Percentiles rank a stretch among this genome's conserved stretches.
phyloP scores from a whole-genome alignment of 2,888 invertebrate species.

The Heteromurus nitidus region DNA sequence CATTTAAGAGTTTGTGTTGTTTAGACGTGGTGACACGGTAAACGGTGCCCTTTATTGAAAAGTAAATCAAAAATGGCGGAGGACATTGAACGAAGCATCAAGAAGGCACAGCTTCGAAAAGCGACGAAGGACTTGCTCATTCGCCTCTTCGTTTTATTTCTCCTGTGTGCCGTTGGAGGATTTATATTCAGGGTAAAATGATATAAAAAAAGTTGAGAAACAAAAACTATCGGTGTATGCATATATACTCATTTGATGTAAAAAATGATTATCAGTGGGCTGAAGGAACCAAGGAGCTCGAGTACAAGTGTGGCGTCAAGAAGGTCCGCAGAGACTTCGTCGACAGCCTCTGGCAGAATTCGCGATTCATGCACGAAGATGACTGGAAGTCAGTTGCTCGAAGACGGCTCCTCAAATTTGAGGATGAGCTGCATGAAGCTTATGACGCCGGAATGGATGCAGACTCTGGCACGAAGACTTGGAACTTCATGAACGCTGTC shows the following conservation, averaged over 20 bases:
- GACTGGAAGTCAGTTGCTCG: constrained; percentile 93
- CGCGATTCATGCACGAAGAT: constrained; percentile 85
- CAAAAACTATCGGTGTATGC: too few species aligned
- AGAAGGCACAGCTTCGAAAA: constrained; percentile 64
- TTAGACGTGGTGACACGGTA: too few species aligned
- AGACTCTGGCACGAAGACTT: constrained; percentile 88
- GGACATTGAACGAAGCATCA: constrained; percentile 59
- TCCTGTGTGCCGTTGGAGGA: constrained; percentile 70
- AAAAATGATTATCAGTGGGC: constrained; percentile 75
- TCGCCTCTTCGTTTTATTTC: constrained; percentile 69
- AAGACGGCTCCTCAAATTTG: constrained; percentile 87
- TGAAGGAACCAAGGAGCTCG: constrained; percentile 89
- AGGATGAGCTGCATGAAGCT: constrained; percentile 88
- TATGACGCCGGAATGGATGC: constrained; percentile 87
- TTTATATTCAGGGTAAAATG: constrained; percentile 72
- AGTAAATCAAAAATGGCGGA: constrained; percentile 49
- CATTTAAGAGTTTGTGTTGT: constrained; percentile 10
- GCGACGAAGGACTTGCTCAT: constrained; percentile 67
- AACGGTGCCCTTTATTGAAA: too few species aligned
- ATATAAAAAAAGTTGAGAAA: too few species aligned
- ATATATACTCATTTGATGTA: not conserved
- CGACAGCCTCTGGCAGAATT: constrained; percentile 84
- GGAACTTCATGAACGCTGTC: constrained; percentile 91
- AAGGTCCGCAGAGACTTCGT: constrained; percentile 86
- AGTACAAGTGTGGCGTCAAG: constrained; percentile 91